Conservation (phyloP, 2,888 invertebrate genomes). For the Lepidocyrtoides sp. region DNA sequence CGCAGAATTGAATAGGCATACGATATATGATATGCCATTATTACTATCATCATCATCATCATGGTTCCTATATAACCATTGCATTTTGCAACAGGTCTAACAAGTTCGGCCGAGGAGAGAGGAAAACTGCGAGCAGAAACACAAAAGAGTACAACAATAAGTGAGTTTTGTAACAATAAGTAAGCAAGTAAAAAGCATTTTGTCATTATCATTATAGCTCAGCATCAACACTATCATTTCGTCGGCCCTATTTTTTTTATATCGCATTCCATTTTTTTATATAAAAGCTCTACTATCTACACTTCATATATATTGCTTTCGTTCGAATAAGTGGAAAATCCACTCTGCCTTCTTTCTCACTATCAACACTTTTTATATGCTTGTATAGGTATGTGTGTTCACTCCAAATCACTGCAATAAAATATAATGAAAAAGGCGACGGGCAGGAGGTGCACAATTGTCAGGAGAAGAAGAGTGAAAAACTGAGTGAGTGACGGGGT, state of each 20-base stretch:
- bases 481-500: background rate
- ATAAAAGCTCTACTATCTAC: constrained; percentile 7
- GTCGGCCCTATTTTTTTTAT: background rate
- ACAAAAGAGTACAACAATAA: background rate
- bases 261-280: constrained; percentile 32
- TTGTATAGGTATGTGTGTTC: background rate
- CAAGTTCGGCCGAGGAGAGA: constrained; percentile 2
- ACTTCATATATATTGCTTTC: background rate
- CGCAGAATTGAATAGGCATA: background rate
- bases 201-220: constrained; percentile 5
- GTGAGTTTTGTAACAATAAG: background rate
- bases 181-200: constrained; percentile 35
- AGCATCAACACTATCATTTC: background rate
- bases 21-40: constrained; percentile 4
- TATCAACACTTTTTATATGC: background rate
- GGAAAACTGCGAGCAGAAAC: no score
- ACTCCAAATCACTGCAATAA: constrained; percentile 1
- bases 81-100: constrained; percentile 19
- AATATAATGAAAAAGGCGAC: constrained; percentile 18
- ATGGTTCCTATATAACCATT: no score
- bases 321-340: constrained; percentile 34
- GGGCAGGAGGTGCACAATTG: background rate
- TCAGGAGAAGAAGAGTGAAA: background rate
- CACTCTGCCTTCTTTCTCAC: background rate
- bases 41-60: background rate